Evolutionary conservation across 2,113 vertebrate species (phyloP).

Genomic region (Charina bottae): DNA sequence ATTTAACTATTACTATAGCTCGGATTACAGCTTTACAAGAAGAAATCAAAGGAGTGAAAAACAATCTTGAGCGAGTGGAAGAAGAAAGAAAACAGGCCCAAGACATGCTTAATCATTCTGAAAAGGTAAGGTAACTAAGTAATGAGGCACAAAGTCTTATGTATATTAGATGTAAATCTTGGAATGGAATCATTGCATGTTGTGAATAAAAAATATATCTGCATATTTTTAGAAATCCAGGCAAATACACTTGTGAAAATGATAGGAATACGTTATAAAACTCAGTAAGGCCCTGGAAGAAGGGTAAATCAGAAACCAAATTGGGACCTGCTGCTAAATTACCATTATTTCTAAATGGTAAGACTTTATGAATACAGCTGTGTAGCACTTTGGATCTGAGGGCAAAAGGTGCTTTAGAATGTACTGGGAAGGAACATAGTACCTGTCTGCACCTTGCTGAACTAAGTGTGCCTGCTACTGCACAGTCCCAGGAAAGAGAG

Average conservation of each 20-base stretch:
- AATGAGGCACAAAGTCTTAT: neutral
- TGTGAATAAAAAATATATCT: neutral
- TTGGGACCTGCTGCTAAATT: neutral
- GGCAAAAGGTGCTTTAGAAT: neutral
- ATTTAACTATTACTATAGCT: conserved; percentile 71
- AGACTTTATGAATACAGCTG: neutral
- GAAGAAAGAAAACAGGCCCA: conserved; percentile 90
- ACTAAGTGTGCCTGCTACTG: neutral
- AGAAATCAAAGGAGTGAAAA: conserved; percentile 90
- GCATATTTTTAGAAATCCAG: neutral
- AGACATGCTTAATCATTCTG: conserved; percentile 91
- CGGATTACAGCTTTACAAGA: conserved; percentile 90
- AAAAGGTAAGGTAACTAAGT: conserved; percentile 83
- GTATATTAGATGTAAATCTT: neutral
- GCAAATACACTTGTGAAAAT: neutral
- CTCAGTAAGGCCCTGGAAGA: neutral
- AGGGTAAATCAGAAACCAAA: neutral
- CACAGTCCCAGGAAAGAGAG: neutral
- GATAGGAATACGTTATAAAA: neutral
- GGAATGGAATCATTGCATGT: neutral
- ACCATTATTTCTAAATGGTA: neutral
- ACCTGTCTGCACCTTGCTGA: neutral
- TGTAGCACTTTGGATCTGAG: neutral
- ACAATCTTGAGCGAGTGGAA: conserved; percentile 89
- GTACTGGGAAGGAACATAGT: neutral